A percentile compares a stretch with the other conserved stretches of the same genome.
phyloP scores from a whole-genome alignment of 2,797 vertebrate genomes.

The Gallinago stenura region DNA sequence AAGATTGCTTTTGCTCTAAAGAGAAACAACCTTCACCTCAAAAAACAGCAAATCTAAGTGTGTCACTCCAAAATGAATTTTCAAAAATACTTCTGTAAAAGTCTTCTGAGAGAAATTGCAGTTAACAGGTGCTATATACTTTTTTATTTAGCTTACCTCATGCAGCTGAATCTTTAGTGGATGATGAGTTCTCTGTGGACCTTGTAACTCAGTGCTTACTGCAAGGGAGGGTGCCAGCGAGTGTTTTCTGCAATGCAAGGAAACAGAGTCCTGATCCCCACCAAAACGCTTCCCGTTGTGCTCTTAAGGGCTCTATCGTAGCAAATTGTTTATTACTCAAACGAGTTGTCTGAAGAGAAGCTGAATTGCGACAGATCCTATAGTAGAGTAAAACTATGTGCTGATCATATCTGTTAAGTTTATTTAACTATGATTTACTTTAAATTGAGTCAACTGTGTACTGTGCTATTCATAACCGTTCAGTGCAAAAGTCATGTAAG shows the following conservation, averaged over 20 bases:
- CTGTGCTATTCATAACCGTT: not conserved
- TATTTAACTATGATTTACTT: not conserved
- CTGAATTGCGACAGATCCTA: not conserved
- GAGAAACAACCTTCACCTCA: not conserved
- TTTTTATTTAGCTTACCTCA: not conserved
- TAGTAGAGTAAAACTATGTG: not conserved
- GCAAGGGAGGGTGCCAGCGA: rapidly evolving
- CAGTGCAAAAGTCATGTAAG: not conserved
- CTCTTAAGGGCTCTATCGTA: rapidly evolving
- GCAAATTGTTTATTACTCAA: not conserved
- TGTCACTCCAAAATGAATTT: not conserved
- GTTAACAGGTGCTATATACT: not conserved
- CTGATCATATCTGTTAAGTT: not conserved
- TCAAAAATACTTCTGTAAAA: not conserved
- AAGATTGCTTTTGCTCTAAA: not conserved
- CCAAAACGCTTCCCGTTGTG: not conserved
- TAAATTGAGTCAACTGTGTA: not conserved
- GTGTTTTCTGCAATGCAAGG: not conserved
- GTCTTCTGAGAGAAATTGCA: not conserved
- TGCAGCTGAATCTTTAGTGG: not conserved
- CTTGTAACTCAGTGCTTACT: not conserved
- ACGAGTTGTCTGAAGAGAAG: not conserved
- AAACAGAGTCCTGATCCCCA: not conserved
- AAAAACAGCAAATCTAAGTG: not conserved
- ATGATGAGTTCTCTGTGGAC: not conserved